Evolutionary conservation across 2,113 vertebrate species (phyloP).

Genomic region (Clarias gariepinus): DNA sequence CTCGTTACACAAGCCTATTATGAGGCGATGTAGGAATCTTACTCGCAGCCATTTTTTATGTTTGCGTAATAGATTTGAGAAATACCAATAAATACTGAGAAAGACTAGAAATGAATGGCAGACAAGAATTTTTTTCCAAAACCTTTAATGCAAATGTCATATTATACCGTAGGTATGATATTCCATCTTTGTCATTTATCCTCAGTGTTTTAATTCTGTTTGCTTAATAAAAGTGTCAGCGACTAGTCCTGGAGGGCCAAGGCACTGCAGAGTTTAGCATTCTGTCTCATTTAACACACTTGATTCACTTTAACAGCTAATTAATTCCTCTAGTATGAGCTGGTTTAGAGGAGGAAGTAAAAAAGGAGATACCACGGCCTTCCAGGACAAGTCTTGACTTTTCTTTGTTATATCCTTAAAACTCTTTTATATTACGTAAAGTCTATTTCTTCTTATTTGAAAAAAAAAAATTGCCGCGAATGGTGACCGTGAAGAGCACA

Average conservation of each 20-base stretch:
- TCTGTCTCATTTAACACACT: slow-evolving; percentile 18
- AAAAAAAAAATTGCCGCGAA: no score
- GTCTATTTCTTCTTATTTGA: background rate
- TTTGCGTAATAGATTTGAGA: background rate
- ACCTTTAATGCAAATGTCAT: background rate
- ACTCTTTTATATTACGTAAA: background rate
- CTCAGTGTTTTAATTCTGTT: background rate
- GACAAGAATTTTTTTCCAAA: background rate
- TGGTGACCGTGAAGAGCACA: background rate
- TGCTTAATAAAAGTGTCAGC: background rate
- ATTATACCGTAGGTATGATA: background rate
- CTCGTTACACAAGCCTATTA: no score
- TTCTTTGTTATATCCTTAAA: background rate
- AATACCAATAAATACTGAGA: slow-evolving; percentile 16
- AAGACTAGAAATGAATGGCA: background rate
- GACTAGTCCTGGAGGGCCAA: background rate
- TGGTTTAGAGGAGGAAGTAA: background rate
- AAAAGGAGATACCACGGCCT: background rate
- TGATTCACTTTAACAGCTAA: slow-evolving; percentile 9
- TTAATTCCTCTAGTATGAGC: background rate
- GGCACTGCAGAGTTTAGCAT: background rate
- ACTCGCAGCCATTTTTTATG: slow-evolving; percentile 1
- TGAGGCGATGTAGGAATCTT: background rate
- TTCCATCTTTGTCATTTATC: slow-evolving; percentile 7
- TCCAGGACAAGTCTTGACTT: background rate